Evolutionary conservation across 2,113 vertebrate genomes (phyloP).

Genomic region (Cheilinus undulatus): DNA sequence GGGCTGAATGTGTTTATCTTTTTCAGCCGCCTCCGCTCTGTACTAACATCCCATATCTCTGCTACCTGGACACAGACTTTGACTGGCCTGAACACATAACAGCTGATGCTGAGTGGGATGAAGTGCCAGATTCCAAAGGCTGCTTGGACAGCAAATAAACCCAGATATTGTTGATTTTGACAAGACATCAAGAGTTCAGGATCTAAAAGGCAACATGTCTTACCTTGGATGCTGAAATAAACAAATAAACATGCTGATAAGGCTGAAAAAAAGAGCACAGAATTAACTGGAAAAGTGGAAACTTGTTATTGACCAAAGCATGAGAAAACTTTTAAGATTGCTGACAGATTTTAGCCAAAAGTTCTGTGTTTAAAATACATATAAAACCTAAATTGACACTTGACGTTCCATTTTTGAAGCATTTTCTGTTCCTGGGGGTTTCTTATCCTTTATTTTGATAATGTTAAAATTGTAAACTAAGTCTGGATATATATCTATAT

Average conservation of each 20-base stretch:
- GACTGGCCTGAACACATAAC: conserved; percentile 68
- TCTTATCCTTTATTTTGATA: background rate
- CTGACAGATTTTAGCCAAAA: background rate
- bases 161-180: conserved; percentile 37
- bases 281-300: too few relatives aligned
- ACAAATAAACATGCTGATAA: background rate
- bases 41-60: conserved; percentile 52
- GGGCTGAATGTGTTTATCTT: conserved; percentile 56
- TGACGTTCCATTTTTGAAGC: too few relatives aligned
- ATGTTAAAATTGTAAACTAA: background rate
- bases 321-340: too few relatives aligned
- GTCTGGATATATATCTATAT: background rate
- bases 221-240: background rate
- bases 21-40: conserved; percentile 12
- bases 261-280: too few relatives aligned
- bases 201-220: background rate
- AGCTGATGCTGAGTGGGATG: conserved; percentile 24
- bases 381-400: too few relatives aligned
- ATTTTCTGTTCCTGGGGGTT: too few relatives aligned
- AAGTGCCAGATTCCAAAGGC: conserved; percentile 64
- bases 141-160: conserved; percentile 40
- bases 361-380: too few relatives aligned
- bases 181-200: conserved; percentile 31
- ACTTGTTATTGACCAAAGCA: too few relatives aligned
- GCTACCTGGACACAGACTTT: conserved; percentile 63